phyloP scores from a whole-genome alignment of 2,888 invertebrate species.

The Nematopogon swammerdamellus region DNA sequence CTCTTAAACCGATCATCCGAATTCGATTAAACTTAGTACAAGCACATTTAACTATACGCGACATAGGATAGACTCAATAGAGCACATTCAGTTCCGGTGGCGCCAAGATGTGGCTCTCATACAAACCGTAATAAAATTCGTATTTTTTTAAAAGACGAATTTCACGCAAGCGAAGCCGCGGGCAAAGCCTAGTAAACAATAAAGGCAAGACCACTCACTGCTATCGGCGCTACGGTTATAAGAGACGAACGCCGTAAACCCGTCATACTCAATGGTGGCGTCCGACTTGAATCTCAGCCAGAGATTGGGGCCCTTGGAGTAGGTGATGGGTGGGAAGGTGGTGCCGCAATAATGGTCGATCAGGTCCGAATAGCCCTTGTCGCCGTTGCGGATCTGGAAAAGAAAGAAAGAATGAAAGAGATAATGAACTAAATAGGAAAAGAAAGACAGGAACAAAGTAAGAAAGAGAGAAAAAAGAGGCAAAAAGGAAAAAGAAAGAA shows the following conservation, averaged over 20 bases:
- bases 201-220: constrained; percentile 35
- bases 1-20: too few relatives aligned
- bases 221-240: constrained; percentile 58
- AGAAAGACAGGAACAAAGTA: too few relatives aligned
- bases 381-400: constrained; percentile 68
- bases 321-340: constrained; percentile 68
- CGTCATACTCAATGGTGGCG: constrained; percentile 73
- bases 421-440: background rate
- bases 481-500: too few relatives aligned
- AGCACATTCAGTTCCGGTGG: too few relatives aligned
- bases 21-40: too few relatives aligned
- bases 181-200: background rate
- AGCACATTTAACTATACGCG: too few relatives aligned
- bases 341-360: constrained; percentile 70
- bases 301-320: constrained; percentile 68
- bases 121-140: too few relatives aligned
- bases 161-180: too few relatives aligned
- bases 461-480: too few relatives aligned
- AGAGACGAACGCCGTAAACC: constrained; percentile 75
- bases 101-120: too few relatives aligned
- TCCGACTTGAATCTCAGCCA: constrained; percentile 81
- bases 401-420: background rate
- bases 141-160: background rate
- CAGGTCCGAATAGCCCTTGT: constrained; percentile 68
- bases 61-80: too few relatives aligned